These are phyloP conservation scores for Dryococelus australis DNA, from an alignment of 2,888 invertebrate genomes.

Conservation along the genomic window DNA sequence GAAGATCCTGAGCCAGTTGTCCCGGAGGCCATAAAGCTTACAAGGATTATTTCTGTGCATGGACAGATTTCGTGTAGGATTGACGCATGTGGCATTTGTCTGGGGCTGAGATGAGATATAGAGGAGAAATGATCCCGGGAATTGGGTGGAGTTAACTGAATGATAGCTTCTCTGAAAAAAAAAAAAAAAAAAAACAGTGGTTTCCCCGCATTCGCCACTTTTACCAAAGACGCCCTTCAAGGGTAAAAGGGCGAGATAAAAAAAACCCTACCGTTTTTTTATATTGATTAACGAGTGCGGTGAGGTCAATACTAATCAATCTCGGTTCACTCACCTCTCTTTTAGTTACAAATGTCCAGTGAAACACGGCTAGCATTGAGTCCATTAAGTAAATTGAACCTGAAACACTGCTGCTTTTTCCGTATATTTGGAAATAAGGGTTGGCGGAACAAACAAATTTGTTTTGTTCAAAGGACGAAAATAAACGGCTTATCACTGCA, in stretches of 20 bases:
- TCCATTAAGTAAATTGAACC: neutral
- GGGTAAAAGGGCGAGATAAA: neutral
- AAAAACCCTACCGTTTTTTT: neutral
- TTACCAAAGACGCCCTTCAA: neutral
- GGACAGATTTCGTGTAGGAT: too few species aligned
- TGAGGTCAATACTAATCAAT: neutral
- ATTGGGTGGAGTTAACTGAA: too few species aligned
- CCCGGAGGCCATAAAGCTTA: too few species aligned
- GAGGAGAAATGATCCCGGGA: too few species aligned
- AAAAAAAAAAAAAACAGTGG: neutral
- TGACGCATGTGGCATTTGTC: too few species aligned
- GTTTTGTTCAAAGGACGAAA: too few species aligned
- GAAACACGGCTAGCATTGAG: neutral
- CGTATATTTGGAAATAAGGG: neutral
- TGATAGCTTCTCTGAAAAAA: neutral
- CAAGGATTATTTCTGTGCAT: too few species aligned
- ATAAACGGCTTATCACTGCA: too few species aligned
- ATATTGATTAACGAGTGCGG: neutral
- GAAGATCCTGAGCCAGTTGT: too few species aligned
- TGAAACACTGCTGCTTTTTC: neutral
- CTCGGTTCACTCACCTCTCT: conserved; percentile 1
- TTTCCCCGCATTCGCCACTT: neutral
- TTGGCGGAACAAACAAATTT: too few species aligned
- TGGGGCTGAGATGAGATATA: too few species aligned
- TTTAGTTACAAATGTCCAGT: neutral